Percentiles rank a stretch among this genome's conserved stretches.
Evolutionary conservation across 1,140 invertebrate genomes (phyloP).

Genomic region (Ips typographus): DNA sequence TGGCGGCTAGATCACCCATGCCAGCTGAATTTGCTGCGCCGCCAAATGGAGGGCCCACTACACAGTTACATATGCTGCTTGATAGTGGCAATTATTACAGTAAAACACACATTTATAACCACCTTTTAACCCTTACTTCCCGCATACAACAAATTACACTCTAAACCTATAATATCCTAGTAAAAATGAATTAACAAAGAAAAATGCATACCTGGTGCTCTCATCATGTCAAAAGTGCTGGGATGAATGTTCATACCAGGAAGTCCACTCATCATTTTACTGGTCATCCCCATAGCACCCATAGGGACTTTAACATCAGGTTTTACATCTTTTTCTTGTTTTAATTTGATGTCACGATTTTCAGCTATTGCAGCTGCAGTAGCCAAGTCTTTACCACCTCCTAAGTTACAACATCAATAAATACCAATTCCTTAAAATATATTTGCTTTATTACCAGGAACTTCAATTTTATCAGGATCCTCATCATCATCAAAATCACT

Average conservation of each 20-base stretch:
- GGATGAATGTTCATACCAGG: conserved; percentile 37
- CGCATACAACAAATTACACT: too few relatives aligned
- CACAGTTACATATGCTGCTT: conserved; percentile 14
- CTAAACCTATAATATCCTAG: too few relatives aligned
- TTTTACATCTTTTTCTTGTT: conserved; percentile 40
- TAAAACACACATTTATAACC: background rate
- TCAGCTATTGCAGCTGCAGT: conserved; percentile 65
- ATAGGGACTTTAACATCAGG: conserved; percentile 38
- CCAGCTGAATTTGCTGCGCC: conserved; percentile 14
- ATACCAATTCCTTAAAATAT: background rate
- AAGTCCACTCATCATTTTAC: conserved; percentile 40
- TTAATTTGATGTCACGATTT: conserved; percentile 42
- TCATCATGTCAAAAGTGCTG: conserved; percentile 45
- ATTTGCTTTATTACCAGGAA: conserved; percentile 65
- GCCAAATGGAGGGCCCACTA: conserved; percentile 48
- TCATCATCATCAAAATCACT: conserved; percentile 86
- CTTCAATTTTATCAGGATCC: conserved; percentile 87
- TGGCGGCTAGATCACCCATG: conserved; percentile 50
- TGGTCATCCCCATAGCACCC: conserved; percentile 36
- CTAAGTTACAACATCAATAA: conserved; percentile 52
- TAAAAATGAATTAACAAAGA: too few relatives aligned
- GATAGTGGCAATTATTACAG: background rate
- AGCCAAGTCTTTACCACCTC: conserved; percentile 77
- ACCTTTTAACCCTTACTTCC: too few relatives aligned
- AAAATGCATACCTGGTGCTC: conserved; percentile 38